These are phyloP conservation scores for Trematocara unimaculatum DNA, from an alignment of 2,113 vertebrate genomes.

Conservation along the genomic window DNA sequence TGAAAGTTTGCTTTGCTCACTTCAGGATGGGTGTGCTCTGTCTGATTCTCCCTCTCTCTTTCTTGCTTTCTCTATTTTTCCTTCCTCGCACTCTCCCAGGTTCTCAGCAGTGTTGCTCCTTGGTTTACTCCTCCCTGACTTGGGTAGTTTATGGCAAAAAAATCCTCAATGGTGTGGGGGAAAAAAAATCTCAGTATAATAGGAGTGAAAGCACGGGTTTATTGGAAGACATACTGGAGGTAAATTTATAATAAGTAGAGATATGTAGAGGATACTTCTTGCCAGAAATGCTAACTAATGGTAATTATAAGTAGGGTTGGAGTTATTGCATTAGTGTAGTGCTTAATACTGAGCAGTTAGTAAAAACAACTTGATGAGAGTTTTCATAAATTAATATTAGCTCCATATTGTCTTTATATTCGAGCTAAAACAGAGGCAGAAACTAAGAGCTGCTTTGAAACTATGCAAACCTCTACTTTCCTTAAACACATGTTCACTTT, in stretches of 20 bases:
- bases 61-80: not conserved
- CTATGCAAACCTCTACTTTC: not conserved
- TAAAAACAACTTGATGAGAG: not conserved
- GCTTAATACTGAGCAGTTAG: not conserved
- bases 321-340: not conserved
- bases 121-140: constrained; percentile 4
- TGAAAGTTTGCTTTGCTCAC: constrained; percentile 73
- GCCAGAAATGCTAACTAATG: not conserved
- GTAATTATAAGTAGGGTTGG: not conserved
- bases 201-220: not conserved
- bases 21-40: constrained; percentile 51
- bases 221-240: not conserved
- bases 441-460: not conserved
- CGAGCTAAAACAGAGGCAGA: not conserved
- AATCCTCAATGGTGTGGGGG: not conserved
- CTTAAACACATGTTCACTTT: not conserved
- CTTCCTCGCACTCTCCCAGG: not conserved
- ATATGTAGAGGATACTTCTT: not conserved
- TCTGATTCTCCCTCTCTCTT: constrained; percentile 5
- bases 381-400: not conserved
- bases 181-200: not conserved
- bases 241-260: not conserved
- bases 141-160: constrained; percentile 18
- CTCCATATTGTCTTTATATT: not conserved
- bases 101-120: constrained; percentile 6